Conservation (phyloP, 2,888 invertebrate species). For the Drosophila lutescens region DNA sequence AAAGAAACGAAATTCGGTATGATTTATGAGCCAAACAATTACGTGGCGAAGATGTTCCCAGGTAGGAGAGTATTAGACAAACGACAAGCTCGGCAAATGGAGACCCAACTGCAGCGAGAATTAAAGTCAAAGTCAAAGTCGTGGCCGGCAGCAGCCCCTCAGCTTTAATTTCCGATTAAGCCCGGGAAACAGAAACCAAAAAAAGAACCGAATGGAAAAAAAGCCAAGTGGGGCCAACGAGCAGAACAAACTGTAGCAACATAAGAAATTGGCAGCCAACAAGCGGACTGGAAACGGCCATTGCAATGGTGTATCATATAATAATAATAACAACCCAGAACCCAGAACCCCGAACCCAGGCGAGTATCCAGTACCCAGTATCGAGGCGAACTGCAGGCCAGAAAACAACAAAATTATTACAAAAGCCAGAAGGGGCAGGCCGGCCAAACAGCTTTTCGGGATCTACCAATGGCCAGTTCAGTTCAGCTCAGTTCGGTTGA, state of each 20-base stretch:
- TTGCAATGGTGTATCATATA: conserved; percentile 79
- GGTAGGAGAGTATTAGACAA: conserved; percentile 53
- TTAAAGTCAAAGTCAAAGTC: conserved; percentile 76
- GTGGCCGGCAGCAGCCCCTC: conserved; percentile 76
- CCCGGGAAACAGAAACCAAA: conserved; percentile 19
- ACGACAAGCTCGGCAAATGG: conserved; percentile 29
- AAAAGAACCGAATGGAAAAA: conserved; percentile 18
- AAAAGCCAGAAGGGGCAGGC: conserved; percentile 64
- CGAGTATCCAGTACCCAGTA: too few species aligned
- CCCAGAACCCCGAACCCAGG: too few species aligned
- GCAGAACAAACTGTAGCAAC: conserved; percentile 76
- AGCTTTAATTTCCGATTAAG: conserved; percentile 81
- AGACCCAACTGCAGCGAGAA: conserved; percentile 66
- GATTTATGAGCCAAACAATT: conserved; percentile 75
- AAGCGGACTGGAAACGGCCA: conserved; percentile 72
- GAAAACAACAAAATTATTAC: conserved; percentile 72
- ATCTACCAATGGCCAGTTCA: conserved; percentile 45
- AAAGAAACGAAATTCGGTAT: conserved; percentile 66
- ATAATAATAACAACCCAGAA: conserved; percentile 69
- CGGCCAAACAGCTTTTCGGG: conserved; percentile 49
- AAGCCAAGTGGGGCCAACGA: conserved; percentile 60
- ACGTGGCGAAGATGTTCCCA: conserved; percentile 72
- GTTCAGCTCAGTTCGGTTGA: not conserved
- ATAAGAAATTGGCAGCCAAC: conserved; percentile 80
- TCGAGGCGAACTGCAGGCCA: not conserved